Evolutionary conservation across 2,113 vertebrate species (phyloP), one percentile per base, ranked within the genome.

Genomic region (Triplophysa tibetana): DNA sequence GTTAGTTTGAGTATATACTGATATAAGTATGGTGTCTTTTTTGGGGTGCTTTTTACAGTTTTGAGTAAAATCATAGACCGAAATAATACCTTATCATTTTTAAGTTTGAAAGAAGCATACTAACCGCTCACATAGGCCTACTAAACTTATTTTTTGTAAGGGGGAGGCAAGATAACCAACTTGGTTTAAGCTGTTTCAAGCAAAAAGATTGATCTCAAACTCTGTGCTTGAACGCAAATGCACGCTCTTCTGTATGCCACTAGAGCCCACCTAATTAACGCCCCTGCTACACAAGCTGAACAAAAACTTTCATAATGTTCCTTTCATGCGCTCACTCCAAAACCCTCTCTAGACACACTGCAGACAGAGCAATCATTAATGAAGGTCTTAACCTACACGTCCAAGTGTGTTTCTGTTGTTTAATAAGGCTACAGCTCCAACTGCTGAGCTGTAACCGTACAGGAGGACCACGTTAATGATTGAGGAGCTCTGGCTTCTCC

Each of bases 381-480:
- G 62, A 80, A 56, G 60, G 48, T 66, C 43, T 19, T 66, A 74
- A 58, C 45, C 48, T 45, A 77, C 60, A 77, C n/a, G 48, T 48
- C 38, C 26, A 54, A 29, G 60, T 65, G 14, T 29, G 61, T 43
- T 26, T 72, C 60, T 45, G 29, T 72, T 9, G 33, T 60, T 24
- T 58, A 81, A 29, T 67, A 50, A 66, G 58, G 61, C 45, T 4
- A 29, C 8, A 24, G 68, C 50, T n/a, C 61, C 38, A 26, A n/a
- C 29, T 73, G 70, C 78, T 65, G 70, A 43, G 69, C 52, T 76
- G 58, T 54, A 70, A 54, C 41, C 68, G 21, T 70, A 14, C 24
- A 41, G 29, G 52, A 41, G 21, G 65, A 63, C 45, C 38, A 72
- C 19, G 5, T 16, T 75, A 62, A 77, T 62, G 29, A 67, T 65